phyloP scores from a whole-genome alignment of 2,888 invertebrate species.

The Lathronympha strigana region DNA sequence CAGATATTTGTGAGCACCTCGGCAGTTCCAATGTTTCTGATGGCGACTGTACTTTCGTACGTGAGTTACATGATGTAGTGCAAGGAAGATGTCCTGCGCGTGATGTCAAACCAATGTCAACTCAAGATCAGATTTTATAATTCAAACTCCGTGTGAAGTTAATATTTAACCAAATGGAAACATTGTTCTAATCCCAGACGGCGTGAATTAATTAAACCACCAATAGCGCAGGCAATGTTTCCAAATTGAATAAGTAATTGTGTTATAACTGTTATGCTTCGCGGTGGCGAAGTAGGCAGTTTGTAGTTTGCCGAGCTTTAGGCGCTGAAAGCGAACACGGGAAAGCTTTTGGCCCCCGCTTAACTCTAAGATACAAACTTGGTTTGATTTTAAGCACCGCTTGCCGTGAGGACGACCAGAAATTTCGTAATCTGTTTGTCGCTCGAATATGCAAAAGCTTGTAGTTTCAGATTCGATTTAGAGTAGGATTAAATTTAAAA shows the following conservation, averaged over 20 bases:
- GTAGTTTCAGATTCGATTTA: too few relatives aligned
- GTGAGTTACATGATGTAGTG: too few relatives aligned
- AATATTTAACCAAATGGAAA: not conserved
- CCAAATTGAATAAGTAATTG: conserved; percentile 28
- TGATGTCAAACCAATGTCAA: too few relatives aligned
- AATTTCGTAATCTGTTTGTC: too few relatives aligned
- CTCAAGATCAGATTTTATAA: too few relatives aligned
- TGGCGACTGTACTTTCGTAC: too few relatives aligned
- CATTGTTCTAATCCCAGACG: conserved; percentile 9
- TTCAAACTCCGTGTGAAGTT: too few relatives aligned
- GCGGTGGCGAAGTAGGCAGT: conserved; percentile 27
- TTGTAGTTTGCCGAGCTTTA: conserved; percentile 43
- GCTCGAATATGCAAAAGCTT: too few relatives aligned
- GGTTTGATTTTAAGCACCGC: conserved; percentile 20
- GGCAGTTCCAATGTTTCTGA: too few relatives aligned
- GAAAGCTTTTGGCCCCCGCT: conserved; percentile 47
- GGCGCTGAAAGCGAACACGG: conserved; percentile 48
- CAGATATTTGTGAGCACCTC: too few relatives aligned
- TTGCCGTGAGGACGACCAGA: not conserved
- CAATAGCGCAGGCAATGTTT: conserved; percentile 18
- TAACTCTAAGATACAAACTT: conserved; percentile 28
- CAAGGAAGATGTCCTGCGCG: too few relatives aligned
- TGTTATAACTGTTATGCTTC: conserved; percentile 26
- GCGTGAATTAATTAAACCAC: conserved; percentile 13
- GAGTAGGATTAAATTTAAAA: too few relatives aligned